Conservation (phyloP, 2,888 invertebrate species). For the Heliconius erato region DNA sequence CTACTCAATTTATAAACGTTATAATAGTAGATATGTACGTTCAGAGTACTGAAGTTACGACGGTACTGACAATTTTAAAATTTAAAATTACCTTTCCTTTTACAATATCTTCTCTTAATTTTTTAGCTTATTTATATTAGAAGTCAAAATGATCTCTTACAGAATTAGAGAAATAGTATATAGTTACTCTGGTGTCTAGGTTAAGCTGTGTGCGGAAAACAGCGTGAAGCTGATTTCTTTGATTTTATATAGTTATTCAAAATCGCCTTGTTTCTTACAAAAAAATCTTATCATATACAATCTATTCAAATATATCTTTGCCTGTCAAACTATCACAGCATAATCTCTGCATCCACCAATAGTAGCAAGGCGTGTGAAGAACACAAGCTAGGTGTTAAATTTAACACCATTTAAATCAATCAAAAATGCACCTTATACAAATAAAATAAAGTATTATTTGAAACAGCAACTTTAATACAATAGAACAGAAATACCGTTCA, state of each 20-base stretch:
- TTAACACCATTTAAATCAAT: conserved; percentile 69
- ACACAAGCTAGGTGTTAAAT: conserved; percentile 77
- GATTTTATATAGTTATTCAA: neutral
- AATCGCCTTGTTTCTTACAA: neutral
- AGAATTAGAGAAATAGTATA: neutral
- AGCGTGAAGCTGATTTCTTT: too few species aligned
- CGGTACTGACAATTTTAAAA: too few species aligned
- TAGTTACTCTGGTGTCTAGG: neutral
- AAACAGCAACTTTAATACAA: conserved; percentile 44
- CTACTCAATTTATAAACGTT: neutral
- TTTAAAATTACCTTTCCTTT: too few species aligned
- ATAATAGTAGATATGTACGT: neutral
- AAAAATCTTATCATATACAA: neutral
- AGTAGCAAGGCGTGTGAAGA: conserved; percentile 64
- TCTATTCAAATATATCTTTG: neutral
- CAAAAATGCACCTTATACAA: conserved; percentile 51
- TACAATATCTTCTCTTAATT: neutral
- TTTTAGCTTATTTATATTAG: neutral
- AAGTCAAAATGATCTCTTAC: neutral
- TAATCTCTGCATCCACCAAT: conserved; percentile 67
- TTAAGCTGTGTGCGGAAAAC: too few species aligned
- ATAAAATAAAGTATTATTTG: conserved; percentile 45
- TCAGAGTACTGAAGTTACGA: too few species aligned
- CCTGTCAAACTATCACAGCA: conserved; percentile 36
- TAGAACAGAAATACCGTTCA: conserved; percentile 33